Conservation (phyloP, 1,140 invertebrate species). For the Hyposmocoma kahamanoa region DNA sequence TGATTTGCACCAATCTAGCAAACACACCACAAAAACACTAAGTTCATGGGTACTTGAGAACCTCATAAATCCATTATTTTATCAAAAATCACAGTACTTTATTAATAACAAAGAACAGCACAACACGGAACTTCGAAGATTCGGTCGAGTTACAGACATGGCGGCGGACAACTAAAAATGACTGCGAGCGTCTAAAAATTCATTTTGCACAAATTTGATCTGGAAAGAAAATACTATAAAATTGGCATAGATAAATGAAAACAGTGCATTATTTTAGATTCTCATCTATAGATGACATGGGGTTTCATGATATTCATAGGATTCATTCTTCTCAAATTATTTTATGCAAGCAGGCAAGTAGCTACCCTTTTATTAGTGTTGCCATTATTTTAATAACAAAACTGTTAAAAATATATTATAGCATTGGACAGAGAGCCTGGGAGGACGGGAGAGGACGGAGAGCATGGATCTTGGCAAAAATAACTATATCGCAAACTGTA, state of each 20-base stretch:
- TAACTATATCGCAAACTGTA: no score
- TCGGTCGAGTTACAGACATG: conserved; percentile 67
- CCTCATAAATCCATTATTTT: conserved; percentile 53
- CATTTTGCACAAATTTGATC: conserved; percentile 44
- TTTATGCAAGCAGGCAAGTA: not conserved
- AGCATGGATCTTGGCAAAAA: no score
- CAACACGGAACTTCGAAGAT: conserved; percentile 61
- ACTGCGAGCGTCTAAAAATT: conserved; percentile 49
- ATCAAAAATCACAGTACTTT: conserved; percentile 56
- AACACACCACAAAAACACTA: conserved; percentile 58
- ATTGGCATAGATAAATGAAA: conserved; percentile 44
- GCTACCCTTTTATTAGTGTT: not conserved
- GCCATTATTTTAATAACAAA: not conserved
- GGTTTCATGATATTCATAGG: conserved; percentile 50
- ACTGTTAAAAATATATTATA: no score
- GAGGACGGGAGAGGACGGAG: no score
- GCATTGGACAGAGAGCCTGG: no score
- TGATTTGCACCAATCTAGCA: conserved; percentile 52
- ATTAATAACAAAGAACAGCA: conserved; percentile 64
- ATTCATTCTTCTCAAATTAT: conserved; percentile 37
- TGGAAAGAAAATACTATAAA: conserved; percentile 61
- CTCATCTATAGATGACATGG: conserved; percentile 45
- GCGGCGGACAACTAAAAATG: conserved; percentile 59
- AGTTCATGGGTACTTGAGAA: conserved; percentile 53
- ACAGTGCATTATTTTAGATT: conserved; percentile 49